Conservation (phyloP, 1,140 invertebrate species). For the Drosophila prosaltans region DNA sequence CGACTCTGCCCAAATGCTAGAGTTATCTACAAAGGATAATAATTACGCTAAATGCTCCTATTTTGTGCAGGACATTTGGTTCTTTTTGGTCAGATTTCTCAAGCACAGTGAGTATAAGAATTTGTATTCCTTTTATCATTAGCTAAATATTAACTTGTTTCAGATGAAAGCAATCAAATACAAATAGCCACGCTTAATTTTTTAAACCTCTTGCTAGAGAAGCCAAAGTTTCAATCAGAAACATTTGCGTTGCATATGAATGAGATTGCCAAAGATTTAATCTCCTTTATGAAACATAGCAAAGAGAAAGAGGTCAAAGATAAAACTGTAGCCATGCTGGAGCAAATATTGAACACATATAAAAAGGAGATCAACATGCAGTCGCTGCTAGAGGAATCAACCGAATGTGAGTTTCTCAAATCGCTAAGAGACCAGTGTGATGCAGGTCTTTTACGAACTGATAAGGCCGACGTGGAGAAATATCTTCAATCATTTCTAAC, state of each 20-base stretch:
- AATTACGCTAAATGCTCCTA: conserved; percentile 19
- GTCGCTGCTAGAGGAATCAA: conserved; percentile 47
- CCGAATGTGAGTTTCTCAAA: conserved; percentile 45
- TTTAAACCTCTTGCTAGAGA: conserved; percentile 40
- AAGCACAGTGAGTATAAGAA: conserved; percentile 42
- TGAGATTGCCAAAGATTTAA: conserved; percentile 54
- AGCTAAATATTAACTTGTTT: background rate
- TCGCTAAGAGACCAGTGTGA: conserved; percentile 20
- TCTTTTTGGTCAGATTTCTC: conserved; percentile 53
- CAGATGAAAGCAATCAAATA: conserved; percentile 44
- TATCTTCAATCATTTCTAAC: conserved; percentile 47
- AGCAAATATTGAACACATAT: conserved; percentile 28
- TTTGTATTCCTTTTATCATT: background rate
- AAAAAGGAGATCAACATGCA: conserved; percentile 32
- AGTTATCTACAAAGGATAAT: background rate
- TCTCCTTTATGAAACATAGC: conserved; percentile 23
- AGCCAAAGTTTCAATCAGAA: conserved; percentile 2
- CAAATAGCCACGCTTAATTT: conserved; percentile 44
- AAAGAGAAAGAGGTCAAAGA: conserved; percentile 24
- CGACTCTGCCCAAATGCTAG: conserved; percentile 25
- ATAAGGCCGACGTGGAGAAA: background rate
- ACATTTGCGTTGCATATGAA: conserved; percentile 32
- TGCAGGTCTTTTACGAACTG: background rate
- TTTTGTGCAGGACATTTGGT: conserved; percentile 63
- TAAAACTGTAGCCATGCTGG: background rate